Base-by-base conservation (phyloP, 1,140 invertebrate species). In the Tetraneura akinire region DNA sequence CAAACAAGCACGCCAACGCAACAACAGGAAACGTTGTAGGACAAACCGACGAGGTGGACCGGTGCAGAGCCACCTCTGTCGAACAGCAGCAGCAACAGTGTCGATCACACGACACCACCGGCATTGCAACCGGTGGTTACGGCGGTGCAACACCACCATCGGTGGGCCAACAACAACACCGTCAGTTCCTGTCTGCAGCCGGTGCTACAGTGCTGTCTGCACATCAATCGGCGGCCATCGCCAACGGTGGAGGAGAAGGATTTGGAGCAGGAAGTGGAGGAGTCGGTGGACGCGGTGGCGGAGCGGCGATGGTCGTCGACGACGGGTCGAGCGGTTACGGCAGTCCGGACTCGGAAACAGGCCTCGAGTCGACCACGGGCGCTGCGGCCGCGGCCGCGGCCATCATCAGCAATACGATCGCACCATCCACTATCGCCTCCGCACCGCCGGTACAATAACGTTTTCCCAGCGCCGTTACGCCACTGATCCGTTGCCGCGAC, bases 291-390 rank as follows among this genome's bases (percentile, higher is more conserved):
- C 53, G 23, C 80, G 64, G 26, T 70, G 29, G 23, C 23, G 64
- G 37, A 47, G 26, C 80, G 18, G 80, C 68, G 73, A 62, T 82
- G 83, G 64, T 47, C 80, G 73, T 81, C 82, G 82, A 84, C 78
- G 84, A 84, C 74, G 83, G 83, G 1, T 85, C 84, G 21, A 85
- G 84, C 80, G 84, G 83, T 14, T 84, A 84, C 82, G 84, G 83
- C 18, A 85, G 85, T 80, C 84, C 84, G 42, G 85, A 86, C 82
- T 86, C 84, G 9, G 84, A 84, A 55, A 85, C 84, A 16, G 83
- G 84, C 53, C 57, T 78, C 60, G 78, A 80, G 21, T 21, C 60
- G 26, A 11, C 42, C 29, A 23, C 76, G 16, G 53, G 23, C 13
- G 18, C 53, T 0, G n/a, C 60, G 3, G 45, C 26, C 23, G 42